Evolutionary conservation across 2,113 vertebrate species (phyloP).

Genomic region (Electrona antarctica): DNA sequence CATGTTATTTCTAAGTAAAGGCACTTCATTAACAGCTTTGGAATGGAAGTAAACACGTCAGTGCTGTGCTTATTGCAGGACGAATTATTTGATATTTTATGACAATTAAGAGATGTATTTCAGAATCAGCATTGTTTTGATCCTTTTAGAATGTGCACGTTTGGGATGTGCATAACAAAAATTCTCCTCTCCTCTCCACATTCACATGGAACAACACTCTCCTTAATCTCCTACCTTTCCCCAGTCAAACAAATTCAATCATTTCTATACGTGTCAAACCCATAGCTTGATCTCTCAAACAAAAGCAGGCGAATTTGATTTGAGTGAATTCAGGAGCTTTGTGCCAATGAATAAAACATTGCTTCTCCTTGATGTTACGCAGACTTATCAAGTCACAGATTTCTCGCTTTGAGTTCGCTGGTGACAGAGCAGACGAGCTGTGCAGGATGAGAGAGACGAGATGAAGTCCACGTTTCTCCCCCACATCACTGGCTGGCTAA

Average conservation of each 20-base stretch:
- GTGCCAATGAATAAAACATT: conserved; percentile 82
- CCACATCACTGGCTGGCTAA: background rate
- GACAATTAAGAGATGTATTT: no score
- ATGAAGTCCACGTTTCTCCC: conserved; percentile 55
- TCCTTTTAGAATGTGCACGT: no score
- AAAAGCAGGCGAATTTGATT: conserved; percentile 77
- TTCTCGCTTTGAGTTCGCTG: conserved; percentile 61
- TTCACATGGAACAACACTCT: conserved; percentile 38
- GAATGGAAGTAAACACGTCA: no score
- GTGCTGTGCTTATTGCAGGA: no score
- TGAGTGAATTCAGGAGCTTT: conserved; percentile 76
- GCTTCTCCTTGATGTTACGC: conserved; percentile 75
- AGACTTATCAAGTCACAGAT: conserved; percentile 78
- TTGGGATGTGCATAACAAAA: background rate
- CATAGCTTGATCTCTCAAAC: conserved; percentile 76
- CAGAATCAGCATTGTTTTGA: no score
- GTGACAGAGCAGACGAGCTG: conserved; percentile 59
- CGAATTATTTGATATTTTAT: no score
- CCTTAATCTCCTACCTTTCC: conserved; percentile 19
- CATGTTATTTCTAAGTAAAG: no score
- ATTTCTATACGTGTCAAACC: conserved; percentile 76
- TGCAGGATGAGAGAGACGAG: conserved; percentile 54
- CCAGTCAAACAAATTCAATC: conserved; percentile 74
- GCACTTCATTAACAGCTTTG: no score
- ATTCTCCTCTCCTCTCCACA: background rate